phyloP scores from a whole-genome alignment of 2,113 vertebrate genomes.

The Leucopsar rothschildi region DNA sequence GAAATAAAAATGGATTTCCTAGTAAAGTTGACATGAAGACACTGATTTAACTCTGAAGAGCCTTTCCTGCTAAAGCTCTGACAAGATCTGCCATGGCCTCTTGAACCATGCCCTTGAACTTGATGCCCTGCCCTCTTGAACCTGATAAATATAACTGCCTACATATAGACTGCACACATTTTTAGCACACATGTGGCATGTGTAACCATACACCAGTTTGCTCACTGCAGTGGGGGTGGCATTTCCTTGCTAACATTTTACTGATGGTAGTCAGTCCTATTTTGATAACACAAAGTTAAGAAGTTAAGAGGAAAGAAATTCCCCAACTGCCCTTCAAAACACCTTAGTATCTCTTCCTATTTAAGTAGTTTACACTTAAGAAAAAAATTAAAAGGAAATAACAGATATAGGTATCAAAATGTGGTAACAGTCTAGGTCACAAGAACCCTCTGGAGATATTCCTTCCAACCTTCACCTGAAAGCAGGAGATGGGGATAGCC shows the following conservation, averaged over 20 bases:
- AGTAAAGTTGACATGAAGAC: background rate
- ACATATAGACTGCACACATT: background rate
- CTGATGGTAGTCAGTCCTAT: background rate
- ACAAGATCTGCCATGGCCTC: background rate
- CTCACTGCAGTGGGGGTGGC: background rate
- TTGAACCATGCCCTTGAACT: background rate
- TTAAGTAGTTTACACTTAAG: background rate
- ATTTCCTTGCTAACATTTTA: background rate
- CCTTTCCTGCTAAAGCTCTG: background rate
- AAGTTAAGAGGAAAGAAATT: background rate
- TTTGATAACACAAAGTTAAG: rapidly evolving
- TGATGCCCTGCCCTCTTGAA: background rate
- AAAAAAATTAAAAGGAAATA: background rate
- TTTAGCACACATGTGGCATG: background rate
- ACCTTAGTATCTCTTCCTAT: background rate
- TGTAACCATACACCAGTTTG: background rate
- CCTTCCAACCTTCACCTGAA: background rate
- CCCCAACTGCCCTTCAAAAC: background rate
- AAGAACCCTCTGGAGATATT: background rate
- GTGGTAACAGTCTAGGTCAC: background rate
- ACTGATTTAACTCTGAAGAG: background rate
- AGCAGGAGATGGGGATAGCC: background rate
- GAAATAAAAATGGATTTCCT: background rate
- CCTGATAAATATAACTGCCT: background rate
- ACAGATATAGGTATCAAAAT: background rate